phyloP scores from a whole-genome alignment of 2,797 vertebrate species.

The Enteromius unitaeniatus region DNA sequence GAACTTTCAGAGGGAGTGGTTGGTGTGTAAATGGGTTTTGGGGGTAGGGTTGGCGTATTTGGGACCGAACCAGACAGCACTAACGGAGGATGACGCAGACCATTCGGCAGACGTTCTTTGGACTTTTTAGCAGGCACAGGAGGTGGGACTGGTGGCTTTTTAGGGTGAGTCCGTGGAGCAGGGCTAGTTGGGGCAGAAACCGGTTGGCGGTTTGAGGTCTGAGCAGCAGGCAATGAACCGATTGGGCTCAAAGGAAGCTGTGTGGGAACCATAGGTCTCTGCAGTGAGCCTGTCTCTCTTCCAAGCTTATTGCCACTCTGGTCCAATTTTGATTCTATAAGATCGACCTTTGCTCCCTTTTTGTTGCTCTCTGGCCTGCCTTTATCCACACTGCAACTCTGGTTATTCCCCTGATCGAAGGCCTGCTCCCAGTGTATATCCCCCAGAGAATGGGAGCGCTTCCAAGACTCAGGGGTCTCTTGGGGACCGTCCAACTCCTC shows the following conservation, averaged over 20 bases:
- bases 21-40: constrained; percentile 69
- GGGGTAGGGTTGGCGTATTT: constrained; percentile 69
- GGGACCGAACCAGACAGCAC: constrained; percentile 74
- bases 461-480: constrained; percentile 75
- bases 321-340: constrained; percentile 49
- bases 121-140: constrained; percentile 97
- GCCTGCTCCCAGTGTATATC: constrained; percentile 84
- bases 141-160: constrained; percentile 91
- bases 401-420: constrained; percentile 66
- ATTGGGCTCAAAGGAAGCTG: constrained; percentile 68
- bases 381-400: constrained; percentile 52
- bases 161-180: constrained; percentile 80
- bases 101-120: constrained; percentile 89
- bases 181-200: constrained; percentile 69
- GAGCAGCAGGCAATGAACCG: constrained; percentile 51
- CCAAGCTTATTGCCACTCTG: constrained; percentile 52
- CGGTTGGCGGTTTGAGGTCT: constrained; percentile 53
- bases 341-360: constrained; percentile 9
- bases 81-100: constrained; percentile 79
- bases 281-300: constrained; percentile 60
- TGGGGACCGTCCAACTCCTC: constrained; percentile 85
- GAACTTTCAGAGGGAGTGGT: constrained; percentile 66
- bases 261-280: constrained; percentile 70
- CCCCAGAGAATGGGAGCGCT: constrained; percentile 91
- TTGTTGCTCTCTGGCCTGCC: constrained; percentile 58